Base-by-base conservation (phyloP, 2,113 vertebrate genomes). In the Sinocyclocheilus anshuiensis region DNA sequence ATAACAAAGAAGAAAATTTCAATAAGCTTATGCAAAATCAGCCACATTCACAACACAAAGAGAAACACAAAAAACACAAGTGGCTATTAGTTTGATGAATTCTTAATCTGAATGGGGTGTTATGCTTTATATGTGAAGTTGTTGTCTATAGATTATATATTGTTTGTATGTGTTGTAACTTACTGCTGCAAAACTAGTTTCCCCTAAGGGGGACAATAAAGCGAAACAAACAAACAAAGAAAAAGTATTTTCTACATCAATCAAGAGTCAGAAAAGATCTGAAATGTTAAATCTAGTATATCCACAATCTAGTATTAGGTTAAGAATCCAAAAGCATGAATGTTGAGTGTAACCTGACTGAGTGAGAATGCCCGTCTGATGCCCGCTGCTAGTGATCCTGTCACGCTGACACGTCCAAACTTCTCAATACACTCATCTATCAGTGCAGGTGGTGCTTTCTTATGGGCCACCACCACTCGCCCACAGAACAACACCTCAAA, bases 351-450 rank as follows among this genome's bases (percentile, higher is more conserved):
- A 29, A 87, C 87, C 89, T 90, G 89, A 88, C 15, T 94, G 69
- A 86, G 90, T 22, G 93, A 94, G 65, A 93, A 91, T 2, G 92
- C 93, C 87, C 90, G 89, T 0, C 89, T 86, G 65, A 90, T 11
- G 63, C 92, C 85, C 0, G 79, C 42, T 83, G 85, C 90, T 10
- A 90, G 80, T 53, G 88, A 88, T 87, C 33, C 88, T 42, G 90
- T 33, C 0, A 84, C 81, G 26, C 94, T 95, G 33, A 96, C 91
- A 76, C 90, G 95, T 72, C 96, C 95, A 11, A 99, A 99, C 92
- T 98, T 98, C 91, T 98, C 96, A 0, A 99, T 99, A 92, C 98
- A 99, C 91, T 99, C 97, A 10, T 99, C 98, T 11, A 99, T 99
- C 22, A 99, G 94, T 0, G 97, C 97, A 0, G 98, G 98, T 0